phyloP scores from a whole-genome alignment of 1,140 invertebrate species.

The Drosophila tani region DNA sequence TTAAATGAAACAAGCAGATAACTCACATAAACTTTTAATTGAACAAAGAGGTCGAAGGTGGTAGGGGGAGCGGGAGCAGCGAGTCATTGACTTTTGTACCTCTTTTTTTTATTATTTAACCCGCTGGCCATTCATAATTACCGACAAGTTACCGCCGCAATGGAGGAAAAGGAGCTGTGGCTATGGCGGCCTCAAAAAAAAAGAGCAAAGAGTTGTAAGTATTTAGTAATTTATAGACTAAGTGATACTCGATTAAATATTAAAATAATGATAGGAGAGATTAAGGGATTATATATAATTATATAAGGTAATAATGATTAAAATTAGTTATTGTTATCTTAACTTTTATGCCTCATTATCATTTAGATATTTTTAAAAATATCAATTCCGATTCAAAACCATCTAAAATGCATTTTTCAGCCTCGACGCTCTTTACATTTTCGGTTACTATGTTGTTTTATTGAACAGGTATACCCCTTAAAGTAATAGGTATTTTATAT shows the following conservation, averaged over 20 bases:
- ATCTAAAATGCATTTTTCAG: background rate
- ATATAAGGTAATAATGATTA: no score
- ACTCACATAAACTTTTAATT: slow-evolving; percentile 72
- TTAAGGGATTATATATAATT: no score
- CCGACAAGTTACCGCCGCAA: slow-evolving; percentile 46
- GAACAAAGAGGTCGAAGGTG: slow-evolving; percentile 47
- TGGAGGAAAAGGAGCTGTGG: slow-evolving; percentile 48
- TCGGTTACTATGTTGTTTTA: background rate
- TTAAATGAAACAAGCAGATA: slow-evolving; percentile 74
- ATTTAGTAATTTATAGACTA: background rate
- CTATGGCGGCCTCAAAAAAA: slow-evolving; percentile 46
- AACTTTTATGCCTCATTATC: no score
- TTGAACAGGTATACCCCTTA: background rate
- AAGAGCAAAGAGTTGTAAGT: slow-evolving; percentile 25
- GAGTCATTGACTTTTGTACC: slow-evolving; percentile 74
- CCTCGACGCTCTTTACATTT: no score
- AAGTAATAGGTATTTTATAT: slow-evolving; percentile 9
- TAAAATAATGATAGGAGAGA: no score
- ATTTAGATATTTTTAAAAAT: background rate
- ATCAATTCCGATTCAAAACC: fast-evolving
- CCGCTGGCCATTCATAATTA: slow-evolving; percentile 80
- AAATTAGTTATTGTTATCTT: no score
- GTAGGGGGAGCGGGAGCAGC: background rate
- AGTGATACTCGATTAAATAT: background rate
- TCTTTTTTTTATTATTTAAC: slow-evolving; percentile 49